phyloP scores from a whole-genome alignment of 30 jellyfish, hydroid and myxozoan genomes.

The Rhopilema esculentum region DNA sequence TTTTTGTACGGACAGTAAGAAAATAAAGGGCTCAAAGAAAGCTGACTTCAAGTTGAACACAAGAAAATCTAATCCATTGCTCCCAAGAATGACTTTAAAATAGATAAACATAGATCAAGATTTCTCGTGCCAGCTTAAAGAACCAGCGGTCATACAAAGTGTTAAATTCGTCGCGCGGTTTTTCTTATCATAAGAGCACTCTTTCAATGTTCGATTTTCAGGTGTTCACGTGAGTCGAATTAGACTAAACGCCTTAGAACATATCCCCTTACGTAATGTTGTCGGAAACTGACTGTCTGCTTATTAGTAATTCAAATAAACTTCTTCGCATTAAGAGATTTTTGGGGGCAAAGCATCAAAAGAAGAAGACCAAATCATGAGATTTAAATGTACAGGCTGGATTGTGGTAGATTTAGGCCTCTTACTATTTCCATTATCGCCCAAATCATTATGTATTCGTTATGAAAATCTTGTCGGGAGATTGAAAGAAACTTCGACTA shows the following conservation, averaged over 20 bases:
- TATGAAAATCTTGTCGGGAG: not conserved
- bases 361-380: not conserved
- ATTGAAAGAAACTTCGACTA: not conserved
- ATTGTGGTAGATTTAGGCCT: not conserved
- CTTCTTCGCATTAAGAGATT: not conserved
- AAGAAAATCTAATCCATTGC: not conserved
- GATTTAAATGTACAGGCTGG: not conserved
- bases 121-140: not conserved
- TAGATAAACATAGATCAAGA: not conserved
- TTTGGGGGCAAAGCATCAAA: not conserved
- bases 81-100: not conserved
- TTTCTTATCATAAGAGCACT: not conserved
- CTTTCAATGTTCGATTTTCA: not conserved
- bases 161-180: not conserved
- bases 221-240: not conserved
- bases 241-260: conserved; percentile 24
- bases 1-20: not conserved
- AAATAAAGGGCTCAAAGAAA: not conserved
- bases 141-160: not conserved
- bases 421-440: not conserved
- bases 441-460: not conserved
- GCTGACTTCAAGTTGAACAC: not conserved
- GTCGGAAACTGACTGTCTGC: conserved; percentile 35
- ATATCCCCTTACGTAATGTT: conserved; percentile 32
- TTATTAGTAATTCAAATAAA: conserved; percentile 31